phyloP scores from a whole-genome alignment of 2,797 vertebrate genomes.

The Lateolabrax maculatus region DNA sequence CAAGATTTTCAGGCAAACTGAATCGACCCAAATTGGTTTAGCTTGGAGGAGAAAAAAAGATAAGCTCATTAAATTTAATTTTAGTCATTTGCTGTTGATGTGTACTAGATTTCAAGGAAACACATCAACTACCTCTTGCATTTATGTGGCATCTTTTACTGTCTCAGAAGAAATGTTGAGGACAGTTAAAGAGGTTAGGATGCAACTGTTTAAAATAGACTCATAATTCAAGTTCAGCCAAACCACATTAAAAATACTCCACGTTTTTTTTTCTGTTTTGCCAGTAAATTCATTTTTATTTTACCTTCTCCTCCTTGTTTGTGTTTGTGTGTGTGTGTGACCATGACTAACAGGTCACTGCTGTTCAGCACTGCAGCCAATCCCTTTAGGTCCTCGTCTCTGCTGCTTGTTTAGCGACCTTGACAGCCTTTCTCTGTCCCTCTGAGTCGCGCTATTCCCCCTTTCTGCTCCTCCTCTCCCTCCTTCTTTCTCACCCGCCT shows the following conservation, averaged over 20 bases:
- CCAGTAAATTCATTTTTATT: conserved; percentile 52
- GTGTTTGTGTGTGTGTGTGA: conserved; percentile 71
- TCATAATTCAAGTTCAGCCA: conserved; percentile 4
- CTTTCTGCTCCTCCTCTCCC: conserved; percentile 39
- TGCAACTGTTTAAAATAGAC: neutral
- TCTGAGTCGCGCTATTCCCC: conserved; percentile 65
- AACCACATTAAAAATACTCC: conserved; percentile 7
- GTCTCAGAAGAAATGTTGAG: conserved; percentile 9
- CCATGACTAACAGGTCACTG: conserved; percentile 83
- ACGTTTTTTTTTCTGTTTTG: conserved; percentile 48
- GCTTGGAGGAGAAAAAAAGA: conserved; percentile 59
- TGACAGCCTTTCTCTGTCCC: conserved; percentile 79
- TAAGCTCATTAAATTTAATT: conserved; percentile 75
- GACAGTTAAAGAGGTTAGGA: neutral
- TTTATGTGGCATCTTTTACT: conserved; percentile 14
- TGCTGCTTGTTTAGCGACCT: conserved; percentile 82
- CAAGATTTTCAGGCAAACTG: conserved; percentile 46
- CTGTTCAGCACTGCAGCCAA: conserved; percentile 77
- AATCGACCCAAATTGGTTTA: conserved; percentile 70
- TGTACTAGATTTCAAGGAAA: conserved; percentile 56
- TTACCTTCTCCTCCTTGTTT: conserved; percentile 49
- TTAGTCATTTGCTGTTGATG: conserved; percentile 59
- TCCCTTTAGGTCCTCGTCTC: conserved; percentile 80
- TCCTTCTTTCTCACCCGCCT: conserved; percentile 47
- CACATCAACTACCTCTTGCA: conserved; percentile 12